These are phyloP conservation scores for Holothuria glaberrima DNA, from an alignment of 35 echinoderm and acorn worm species.

Conservation along the genomic window DNA sequence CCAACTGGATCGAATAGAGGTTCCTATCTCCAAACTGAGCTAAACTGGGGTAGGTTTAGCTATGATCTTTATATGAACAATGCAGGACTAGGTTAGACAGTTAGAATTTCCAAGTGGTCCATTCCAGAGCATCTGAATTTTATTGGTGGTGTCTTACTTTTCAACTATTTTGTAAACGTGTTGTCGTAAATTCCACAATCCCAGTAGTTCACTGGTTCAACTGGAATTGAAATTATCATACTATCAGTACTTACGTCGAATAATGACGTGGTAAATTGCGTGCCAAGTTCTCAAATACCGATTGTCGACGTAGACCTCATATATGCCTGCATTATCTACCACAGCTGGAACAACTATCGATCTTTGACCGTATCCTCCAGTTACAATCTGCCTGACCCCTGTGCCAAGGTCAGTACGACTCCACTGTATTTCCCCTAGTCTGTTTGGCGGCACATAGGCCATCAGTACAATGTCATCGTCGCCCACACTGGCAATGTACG, in stretches of 20 bases:
- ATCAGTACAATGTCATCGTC: neutral
- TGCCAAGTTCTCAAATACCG: slow-evolving; percentile 30
- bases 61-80: no score
- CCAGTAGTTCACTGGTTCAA: no score
- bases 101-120: no score
- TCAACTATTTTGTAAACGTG: no score
- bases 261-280: slow-evolving; percentile 3
- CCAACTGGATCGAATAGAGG: no score
- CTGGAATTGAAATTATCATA: neutral
- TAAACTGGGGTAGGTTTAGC: no score
- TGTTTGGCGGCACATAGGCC: neutral
- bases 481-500: neutral
- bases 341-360: neutral
- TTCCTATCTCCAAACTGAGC: no score
- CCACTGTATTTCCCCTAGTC: neutral
- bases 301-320: neutral
- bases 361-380: neutral
- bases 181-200: no score
- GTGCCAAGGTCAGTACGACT: neutral
- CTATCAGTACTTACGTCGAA: slow-evolving; percentile 5
- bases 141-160: no score
- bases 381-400: neutral
- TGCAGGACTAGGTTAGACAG: no score
- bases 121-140: no score
- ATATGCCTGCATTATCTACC: slow-evolving; percentile 8